Conservation (phyloP, 2,113 vertebrate genomes). For the Turnix velox region DNA sequence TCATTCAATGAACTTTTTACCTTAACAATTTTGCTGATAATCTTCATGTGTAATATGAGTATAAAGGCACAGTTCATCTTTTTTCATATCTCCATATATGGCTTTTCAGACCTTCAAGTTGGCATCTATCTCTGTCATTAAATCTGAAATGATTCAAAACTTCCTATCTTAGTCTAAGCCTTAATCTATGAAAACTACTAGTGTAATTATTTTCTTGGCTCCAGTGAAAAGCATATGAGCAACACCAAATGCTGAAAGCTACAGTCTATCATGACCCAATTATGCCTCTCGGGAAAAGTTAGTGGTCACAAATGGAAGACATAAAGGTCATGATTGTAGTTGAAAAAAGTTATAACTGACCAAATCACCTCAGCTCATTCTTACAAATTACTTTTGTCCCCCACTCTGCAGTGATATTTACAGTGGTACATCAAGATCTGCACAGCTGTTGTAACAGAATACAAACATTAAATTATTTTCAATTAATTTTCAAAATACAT, state of each 20-base stretch:
- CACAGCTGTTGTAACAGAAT: background rate
- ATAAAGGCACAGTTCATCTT: background rate
- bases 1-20: background rate
- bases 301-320: conserved; percentile 8
- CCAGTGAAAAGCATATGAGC: conserved; percentile 46
- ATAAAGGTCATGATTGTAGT: background rate
- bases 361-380: background rate
- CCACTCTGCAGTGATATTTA: background rate
- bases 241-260: background rate
- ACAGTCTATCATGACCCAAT: background rate
- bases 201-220: conserved; percentile 16
- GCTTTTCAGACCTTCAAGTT: conserved; percentile 1
- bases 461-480: background rate
- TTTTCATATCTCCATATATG: background rate
- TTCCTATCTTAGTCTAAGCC: background rate
- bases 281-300: background rate
- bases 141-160: conserved; percentile 22
- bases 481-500: background rate
- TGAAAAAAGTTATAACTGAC: background rate
- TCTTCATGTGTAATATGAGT: background rate
- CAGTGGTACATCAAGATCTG: background rate
- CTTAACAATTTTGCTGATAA: background rate
- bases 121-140: background rate
- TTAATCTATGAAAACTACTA: conserved; percentile 15
- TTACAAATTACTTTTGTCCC: background rate